phyloP scores from a whole-genome alignment of 2,888 invertebrate species.

The Caenorhabditis becei region DNA sequence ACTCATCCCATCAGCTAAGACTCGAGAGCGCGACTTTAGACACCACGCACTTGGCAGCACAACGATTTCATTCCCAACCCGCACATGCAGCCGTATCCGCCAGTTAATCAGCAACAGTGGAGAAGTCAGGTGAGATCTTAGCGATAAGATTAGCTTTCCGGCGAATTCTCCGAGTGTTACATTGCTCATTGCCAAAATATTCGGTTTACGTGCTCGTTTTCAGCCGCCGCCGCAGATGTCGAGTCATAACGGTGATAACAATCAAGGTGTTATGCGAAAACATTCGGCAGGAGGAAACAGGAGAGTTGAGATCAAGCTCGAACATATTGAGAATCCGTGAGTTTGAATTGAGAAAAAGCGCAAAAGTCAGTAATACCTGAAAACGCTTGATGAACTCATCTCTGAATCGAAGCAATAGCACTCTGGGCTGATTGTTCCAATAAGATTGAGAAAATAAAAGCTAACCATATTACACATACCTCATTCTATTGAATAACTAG shows the following conservation, averaged over 20 bases:
- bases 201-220: not conserved
- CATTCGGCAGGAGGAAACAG: slow-evolving; percentile 42
- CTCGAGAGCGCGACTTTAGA: slow-evolving; percentile 13
- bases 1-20: not conserved
- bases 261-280: slow-evolving; percentile 34
- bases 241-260: not conserved
- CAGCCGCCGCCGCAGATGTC: not conserved
- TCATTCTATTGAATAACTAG: too few species aligned
- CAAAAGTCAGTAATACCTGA: too few species aligned
- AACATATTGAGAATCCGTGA: slow-evolving; percentile 50
- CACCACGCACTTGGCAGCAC: slow-evolving; percentile 55
- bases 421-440: too few species aligned
- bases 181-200: not conserved
- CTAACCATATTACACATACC: too few species aligned
- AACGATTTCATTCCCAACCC: slow-evolving; percentile 54
- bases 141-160: not conserved
- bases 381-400: too few species aligned
- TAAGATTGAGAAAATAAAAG: too few species aligned
- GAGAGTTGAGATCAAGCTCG: slow-evolving; percentile 44
- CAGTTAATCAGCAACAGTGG: slow-evolving; percentile 35
- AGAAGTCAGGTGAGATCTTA: slow-evolving; percentile 40
- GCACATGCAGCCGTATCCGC: slow-evolving; percentile 22
- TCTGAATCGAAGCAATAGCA: too few species aligned
- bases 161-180: not conserved
- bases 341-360: slow-evolving; percentile 1